Evolutionary conservation across 1,140 invertebrate genomes (phyloP), one percentile per base, ranked within the genome.

Genomic region (Gryon sp.): DNA sequence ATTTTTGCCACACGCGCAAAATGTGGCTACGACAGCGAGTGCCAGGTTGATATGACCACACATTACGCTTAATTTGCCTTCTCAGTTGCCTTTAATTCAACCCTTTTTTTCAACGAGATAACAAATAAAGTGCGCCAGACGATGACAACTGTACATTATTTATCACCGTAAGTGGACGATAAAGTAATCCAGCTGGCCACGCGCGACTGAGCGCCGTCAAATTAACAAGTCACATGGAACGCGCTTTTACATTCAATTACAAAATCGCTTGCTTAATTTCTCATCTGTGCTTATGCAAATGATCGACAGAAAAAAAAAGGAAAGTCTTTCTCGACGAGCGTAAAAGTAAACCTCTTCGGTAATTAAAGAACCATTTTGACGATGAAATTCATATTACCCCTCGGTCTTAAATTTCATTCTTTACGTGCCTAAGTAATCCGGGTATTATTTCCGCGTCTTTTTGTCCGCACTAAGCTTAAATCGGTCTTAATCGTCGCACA

Each of bases 1-100:
- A 63, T 78, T 78, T 78, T 73, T 36, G 68, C 68, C 68, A 72
- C 66, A 46, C 53, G 38, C 48, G 75, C 75, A 72, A 77, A 77
- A 77, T 63, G 66, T 68, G 66, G 19, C 53, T 19, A 19, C 55
- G 48, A 57, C 73, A 43, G 41, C 14, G 52, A 63, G 43, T 57
- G 63, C 40, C 46, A 55, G 41, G 45, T 48, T 76, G 36, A 30
- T 50, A 46, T 20, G 40, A 19, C 63, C 28, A 30, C 34, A 46
- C 52, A 70, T 76, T 60, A 76, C 66, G 74, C 66, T 65, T 72
- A 76, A 76, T 76, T 76, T 76, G 60, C 66, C 66, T 38, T 15
- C 55, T 55, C 62, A 34, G 62, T 70, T 57, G 53, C 26, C 53
- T 69, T 73, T 66, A 45, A 63, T 53, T 34, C 46, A 9, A 18